Evolutionary conservation across 2,797 vertebrate genomes (phyloP), one percentile per base, ranked within the genome.

Genomic region (Gobionotothen gibberifrons): DNA sequence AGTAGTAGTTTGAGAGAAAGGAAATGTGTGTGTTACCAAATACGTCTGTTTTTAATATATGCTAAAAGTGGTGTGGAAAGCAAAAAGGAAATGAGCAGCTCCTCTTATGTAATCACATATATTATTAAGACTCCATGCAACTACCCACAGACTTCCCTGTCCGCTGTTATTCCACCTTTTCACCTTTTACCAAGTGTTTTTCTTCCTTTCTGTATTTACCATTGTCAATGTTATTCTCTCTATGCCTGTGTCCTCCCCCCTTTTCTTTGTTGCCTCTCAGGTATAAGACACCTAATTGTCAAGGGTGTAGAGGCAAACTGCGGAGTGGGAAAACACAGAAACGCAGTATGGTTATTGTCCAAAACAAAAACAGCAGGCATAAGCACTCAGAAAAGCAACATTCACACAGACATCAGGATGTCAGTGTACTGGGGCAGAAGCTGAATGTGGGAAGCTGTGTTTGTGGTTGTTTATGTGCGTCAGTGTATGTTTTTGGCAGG

Each of bases 401-500:
- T 15, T 59, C 69, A 74, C 77, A 62, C 53, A 69, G 43, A 39
- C 63, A 58, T 84, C 69, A 44, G 56, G 81, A 63, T 87, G 71
- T 78, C 82, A 79, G 68, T 52, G 43, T 52, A 42, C 21, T 13
- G 51, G 47, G 78, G 61, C 63, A 74, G 69, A 68, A 69, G 74
- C 70, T 42, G 80, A 85, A 59, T 71, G 64, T 79, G 82, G 21
- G 4, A 22, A 76, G 66, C 67, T 63, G 63, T 87, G 77, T 86
- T 82, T 70, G 72, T 73, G 75, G 48, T 82, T 87, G 83, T 83
- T 85, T 81, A 76, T 79, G 59, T 82, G 70, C 80, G 84, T 79
- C 67, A 71, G 73, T 83, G 69, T 82, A 77, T 81, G 85, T 85
- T 84, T 84, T 84, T 86, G 89, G 90, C 89, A 92, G 78, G 74